phyloP scores from a whole-genome alignment of 2,888 invertebrate genomes.

The Mechanitis mazaeus region DNA sequence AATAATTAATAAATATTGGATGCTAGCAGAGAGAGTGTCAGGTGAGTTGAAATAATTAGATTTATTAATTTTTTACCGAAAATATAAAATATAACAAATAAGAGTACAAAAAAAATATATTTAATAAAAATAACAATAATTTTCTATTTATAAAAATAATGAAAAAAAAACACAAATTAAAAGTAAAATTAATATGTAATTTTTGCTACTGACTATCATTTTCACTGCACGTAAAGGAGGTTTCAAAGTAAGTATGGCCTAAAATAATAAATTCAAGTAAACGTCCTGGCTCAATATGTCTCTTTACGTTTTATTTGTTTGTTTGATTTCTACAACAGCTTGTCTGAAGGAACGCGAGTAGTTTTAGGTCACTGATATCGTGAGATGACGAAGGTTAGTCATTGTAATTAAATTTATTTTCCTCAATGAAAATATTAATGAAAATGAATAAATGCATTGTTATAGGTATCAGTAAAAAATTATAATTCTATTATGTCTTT shows the following conservation, averaged over 20 bases:
- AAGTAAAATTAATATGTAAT: too few relatives aligned
- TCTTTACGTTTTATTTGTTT: background rate
- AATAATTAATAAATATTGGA: constrained; percentile 82
- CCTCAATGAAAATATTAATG: background rate
- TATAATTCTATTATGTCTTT: too few relatives aligned
- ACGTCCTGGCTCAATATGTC: too few relatives aligned
- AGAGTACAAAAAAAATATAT: too few relatives aligned
- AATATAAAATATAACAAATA: background rate
- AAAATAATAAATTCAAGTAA: too few relatives aligned
- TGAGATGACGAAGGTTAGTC: constrained; percentile 1
- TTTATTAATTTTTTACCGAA: constrained; percentile 13
- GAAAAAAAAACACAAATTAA: too few relatives aligned
- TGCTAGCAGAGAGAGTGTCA: constrained; percentile 83
- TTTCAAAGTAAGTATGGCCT: too few relatives aligned
- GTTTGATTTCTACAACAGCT: background rate
- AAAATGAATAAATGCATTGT: background rate
- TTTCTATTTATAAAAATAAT: too few relatives aligned
- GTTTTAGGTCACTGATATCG: background rate
- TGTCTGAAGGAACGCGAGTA: constrained; percentile 1
- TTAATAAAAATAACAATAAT: too few relatives aligned
- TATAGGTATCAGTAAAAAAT: background rate
- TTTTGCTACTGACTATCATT: too few relatives aligned
- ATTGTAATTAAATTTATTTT: background rate
- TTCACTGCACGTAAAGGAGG: too few relatives aligned
- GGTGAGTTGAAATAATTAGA: constrained; percentile 64